These are phyloP conservation scores for Oreocharis arfaki DNA, from an alignment of 2,113 vertebrate genomes.

Conservation along the genomic window DNA sequence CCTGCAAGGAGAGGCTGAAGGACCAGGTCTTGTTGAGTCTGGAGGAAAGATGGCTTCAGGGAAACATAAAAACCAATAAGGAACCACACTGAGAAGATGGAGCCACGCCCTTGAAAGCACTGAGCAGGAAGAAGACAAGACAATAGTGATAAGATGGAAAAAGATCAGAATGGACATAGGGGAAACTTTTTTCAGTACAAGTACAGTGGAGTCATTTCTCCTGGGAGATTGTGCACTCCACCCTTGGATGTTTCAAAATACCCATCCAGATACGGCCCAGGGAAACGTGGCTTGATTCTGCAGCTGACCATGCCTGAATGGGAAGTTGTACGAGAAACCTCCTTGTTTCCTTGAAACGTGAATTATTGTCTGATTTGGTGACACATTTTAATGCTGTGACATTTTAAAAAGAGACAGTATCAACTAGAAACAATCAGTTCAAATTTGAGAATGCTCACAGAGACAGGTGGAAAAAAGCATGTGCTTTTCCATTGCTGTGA, in stretches of 20 bases:
- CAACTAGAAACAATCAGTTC: not conserved
- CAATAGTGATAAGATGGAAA: not conserved
- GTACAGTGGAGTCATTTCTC: not conserved
- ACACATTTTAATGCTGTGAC: not conserved
- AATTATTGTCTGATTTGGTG: not conserved
- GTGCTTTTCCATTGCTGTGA: not conserved
- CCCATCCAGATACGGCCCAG: not conserved
- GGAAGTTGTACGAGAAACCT: not conserved
- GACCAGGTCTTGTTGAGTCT: not conserved
- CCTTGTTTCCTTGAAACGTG: not conserved
- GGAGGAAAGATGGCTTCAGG: not conserved
- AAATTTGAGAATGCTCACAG: not conserved
- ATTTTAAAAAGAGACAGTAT: not conserved
- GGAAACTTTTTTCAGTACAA: not conserved
- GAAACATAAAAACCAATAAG: not conserved
- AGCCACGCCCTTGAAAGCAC: not conserved
- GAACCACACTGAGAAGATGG: not conserved
- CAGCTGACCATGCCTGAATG: not conserved
- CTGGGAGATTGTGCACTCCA: not conserved
- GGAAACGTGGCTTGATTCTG: accelerated
- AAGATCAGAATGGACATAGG: not conserved
- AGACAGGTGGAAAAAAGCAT: not conserved
- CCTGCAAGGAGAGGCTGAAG: not conserved
- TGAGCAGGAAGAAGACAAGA: not conserved
- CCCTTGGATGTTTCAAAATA: not conserved